Evolutionary conservation across 2,888 invertebrate species (phyloP).

Genomic region (Tinea trinotella): DNA sequence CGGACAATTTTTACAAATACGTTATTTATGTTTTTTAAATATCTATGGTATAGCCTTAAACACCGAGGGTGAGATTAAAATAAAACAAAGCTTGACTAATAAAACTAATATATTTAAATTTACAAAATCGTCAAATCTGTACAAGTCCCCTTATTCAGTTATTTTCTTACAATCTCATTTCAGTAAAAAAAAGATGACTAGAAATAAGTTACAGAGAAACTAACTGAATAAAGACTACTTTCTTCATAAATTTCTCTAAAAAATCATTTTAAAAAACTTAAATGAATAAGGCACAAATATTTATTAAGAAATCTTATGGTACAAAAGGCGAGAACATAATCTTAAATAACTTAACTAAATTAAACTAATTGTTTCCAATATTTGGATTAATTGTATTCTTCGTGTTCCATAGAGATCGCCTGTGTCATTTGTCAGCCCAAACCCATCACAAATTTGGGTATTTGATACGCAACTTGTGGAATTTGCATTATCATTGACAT

Average conservation of each 20-base stretch:
- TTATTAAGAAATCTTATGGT: background rate
- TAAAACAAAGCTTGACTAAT: background rate
- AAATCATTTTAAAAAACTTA: too few species aligned
- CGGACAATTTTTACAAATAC: too few species aligned
- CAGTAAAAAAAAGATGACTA: background rate
- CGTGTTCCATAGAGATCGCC: background rate
- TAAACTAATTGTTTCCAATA: conserved; percentile 1
- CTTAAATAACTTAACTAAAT: background rate
- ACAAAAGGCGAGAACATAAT: background rate
- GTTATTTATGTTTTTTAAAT: too few species aligned
- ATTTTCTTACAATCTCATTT: conserved; percentile 3
- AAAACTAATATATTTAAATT: conserved; percentile 7
- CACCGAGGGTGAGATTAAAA: background rate
- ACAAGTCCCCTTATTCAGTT: background rate
- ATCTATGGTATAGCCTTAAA: too few species aligned
- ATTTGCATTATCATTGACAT: conserved; percentile 90
- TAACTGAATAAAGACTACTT: too few species aligned
- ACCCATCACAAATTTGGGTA: conserved; percentile 90
- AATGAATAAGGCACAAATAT: background rate
- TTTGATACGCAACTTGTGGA: conserved; percentile 84
- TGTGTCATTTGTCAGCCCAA: conserved; percentile 73
- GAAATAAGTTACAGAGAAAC: background rate
- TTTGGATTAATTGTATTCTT: background rate
- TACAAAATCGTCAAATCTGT: background rate
- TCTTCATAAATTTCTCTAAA: too few species aligned